Evolutionary conservation across 2,888 invertebrate genomes (phyloP).

Genomic region (Apodemia duryi): DNA sequence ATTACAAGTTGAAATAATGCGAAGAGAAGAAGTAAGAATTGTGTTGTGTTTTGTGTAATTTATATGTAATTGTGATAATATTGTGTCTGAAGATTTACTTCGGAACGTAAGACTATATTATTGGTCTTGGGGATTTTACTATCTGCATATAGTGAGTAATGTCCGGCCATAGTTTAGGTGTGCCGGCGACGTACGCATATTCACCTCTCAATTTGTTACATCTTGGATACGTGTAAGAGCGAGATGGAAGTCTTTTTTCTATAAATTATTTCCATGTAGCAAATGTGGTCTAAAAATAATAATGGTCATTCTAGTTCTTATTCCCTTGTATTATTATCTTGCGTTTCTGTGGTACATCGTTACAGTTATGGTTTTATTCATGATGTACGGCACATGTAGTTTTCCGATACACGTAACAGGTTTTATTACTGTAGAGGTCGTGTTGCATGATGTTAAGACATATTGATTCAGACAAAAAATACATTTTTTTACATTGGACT

Average conservation of each 20-base stretch:
- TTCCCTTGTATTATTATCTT: not conserved
- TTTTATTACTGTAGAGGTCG: slow-evolving; percentile 74
- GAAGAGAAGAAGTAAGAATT: slow-evolving; percentile 97
- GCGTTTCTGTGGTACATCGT: not conserved
- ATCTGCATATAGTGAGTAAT: slow-evolving; percentile 79
- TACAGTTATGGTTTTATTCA: slow-evolving; percentile 15
- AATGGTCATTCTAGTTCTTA: slow-evolving; percentile 12
- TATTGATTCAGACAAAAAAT: slow-evolving; percentile 53
- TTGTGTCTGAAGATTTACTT: slow-evolving; percentile 43
- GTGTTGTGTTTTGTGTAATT: slow-evolving; percentile 58
- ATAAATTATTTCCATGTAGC: slow-evolving; percentile 44
- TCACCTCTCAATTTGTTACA: slow-evolving; percentile 67
- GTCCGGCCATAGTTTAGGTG: slow-evolving; percentile 78
- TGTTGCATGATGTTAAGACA: slow-evolving; percentile 61
- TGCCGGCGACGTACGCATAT: slow-evolving; percentile 78
- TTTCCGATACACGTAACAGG: slow-evolving; percentile 70
- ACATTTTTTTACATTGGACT: slow-evolving; percentile 58
- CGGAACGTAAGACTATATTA: slow-evolving; percentile 56
- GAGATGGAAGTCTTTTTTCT: slow-evolving; percentile 61
- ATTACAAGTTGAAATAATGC: slow-evolving; percentile 96
- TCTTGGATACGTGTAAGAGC: slow-evolving; percentile 50
- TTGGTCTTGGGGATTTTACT: slow-evolving; percentile 50
- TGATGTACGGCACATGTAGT: slow-evolving; percentile 10
- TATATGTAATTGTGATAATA: slow-evolving; percentile 42
- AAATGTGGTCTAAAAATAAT: slow-evolving; percentile 10